Evolutionary conservation across 2,113 vertebrate species (phyloP).

Genomic region (Muntiacus muntjak): DNA sequence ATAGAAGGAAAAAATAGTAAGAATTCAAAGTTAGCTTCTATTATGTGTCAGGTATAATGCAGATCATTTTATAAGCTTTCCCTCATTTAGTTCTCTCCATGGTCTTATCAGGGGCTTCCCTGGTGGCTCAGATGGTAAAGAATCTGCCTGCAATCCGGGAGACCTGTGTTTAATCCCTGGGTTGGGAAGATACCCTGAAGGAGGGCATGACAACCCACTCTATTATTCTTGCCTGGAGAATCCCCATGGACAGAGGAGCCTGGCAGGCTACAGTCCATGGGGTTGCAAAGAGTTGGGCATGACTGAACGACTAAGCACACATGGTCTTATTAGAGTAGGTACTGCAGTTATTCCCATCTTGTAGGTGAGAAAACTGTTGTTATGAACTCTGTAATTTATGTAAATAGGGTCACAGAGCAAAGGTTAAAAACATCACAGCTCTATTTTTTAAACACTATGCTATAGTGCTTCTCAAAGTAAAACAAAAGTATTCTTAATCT

Average conservation of each 20-base stretch:
- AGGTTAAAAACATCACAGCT: background rate
- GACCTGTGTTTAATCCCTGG: background rate
- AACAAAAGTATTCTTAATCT: background rate
- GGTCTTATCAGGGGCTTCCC: background rate
- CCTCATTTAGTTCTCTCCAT: background rate
- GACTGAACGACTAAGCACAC: background rate
- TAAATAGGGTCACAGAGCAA: background rate
- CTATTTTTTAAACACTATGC: background rate
- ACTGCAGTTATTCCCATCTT: background rate
- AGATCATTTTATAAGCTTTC: background rate
- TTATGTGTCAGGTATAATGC: background rate
- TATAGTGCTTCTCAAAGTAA: background rate
- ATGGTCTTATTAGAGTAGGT: background rate
- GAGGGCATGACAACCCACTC: background rate
- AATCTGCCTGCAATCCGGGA: background rate
- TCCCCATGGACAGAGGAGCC: background rate
- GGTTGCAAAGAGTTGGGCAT: background rate
- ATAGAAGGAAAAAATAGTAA: background rate
- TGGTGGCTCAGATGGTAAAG: background rate
- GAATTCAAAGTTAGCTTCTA: background rate
- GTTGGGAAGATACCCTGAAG: background rate
- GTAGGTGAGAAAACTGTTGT: background rate
- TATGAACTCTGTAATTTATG: background rate
- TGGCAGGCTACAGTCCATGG: background rate
- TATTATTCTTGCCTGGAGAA: background rate